phyloP scores from a whole-genome alignment of 2,888 invertebrate genomes.

The Nowickia ferox region DNA sequence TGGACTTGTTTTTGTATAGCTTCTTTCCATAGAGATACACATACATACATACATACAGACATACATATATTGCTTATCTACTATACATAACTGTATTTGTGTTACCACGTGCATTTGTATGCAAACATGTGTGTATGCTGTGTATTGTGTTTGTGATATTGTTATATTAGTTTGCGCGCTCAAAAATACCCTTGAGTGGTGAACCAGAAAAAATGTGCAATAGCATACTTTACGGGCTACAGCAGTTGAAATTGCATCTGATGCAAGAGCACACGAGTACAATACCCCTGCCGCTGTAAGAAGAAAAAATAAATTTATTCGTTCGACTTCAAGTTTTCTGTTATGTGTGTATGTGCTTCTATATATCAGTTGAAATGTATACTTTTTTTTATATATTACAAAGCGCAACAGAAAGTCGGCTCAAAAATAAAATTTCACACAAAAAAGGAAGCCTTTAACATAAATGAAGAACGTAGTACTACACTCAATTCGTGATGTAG shows the following conservation, averaged over 20 bases:
- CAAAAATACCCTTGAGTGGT: conserved; percentile 67
- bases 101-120: conserved; percentile 9
- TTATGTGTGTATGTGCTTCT: neutral
- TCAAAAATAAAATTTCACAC: conserved; percentile 10
- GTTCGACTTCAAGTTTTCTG: conserved; percentile 8
- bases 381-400: neutral
- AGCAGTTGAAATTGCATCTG: conserved; percentile 49
- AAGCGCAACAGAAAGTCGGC: conserved; percentile 22
- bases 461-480: conserved; percentile 42
- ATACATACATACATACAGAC: neutral
- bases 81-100: neutral
- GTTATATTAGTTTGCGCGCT: conserved; percentile 51
- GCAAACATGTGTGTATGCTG: neutral
- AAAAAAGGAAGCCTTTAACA: conserved; percentile 24
- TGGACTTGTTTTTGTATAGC: neutral
- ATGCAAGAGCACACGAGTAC: conserved; percentile 7
- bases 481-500: conserved; percentile 25
- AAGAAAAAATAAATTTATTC: neutral
- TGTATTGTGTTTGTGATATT: conserved; percentile 48
- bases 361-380: conserved; percentile 33
- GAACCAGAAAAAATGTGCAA: conserved; percentile 68
- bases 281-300: conserved; percentile 2
- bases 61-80: conserved; percentile 3
- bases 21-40: neutral
- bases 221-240: conserved; percentile 55